phyloP scores from a whole-genome alignment of 2,888 invertebrate species.

The Drosophila peninsularis region DNA sequence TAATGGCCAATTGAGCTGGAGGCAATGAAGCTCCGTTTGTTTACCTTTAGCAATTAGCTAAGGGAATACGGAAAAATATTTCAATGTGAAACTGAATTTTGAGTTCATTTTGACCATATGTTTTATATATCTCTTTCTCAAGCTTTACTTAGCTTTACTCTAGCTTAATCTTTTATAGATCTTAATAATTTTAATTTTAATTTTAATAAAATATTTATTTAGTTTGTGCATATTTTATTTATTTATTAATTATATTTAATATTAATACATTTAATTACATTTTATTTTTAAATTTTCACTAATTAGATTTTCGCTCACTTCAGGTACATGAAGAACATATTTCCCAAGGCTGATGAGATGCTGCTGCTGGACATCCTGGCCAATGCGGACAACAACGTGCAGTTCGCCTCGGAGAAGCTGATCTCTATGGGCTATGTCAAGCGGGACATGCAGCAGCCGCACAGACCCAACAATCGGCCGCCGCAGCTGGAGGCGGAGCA shows the following conservation, averaged over 20 bases:
- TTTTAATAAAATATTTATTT: no score
- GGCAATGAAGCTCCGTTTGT: not conserved
- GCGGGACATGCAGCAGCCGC: conserved; percentile 89
- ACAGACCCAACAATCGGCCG: conserved; percentile 86
- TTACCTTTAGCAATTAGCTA: not conserved
- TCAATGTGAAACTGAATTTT: no score
- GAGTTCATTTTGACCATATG: not conserved
- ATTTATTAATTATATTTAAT: no score
- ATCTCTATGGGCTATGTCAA: conserved; percentile 93
- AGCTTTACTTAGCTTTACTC: not conserved
- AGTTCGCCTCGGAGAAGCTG: conserved; percentile 93
- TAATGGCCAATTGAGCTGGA: conserved; percentile 23
- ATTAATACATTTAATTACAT: no score
- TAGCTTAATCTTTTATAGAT: not conserved
- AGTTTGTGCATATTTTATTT: no score
- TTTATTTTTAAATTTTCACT: no score
- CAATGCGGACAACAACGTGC: conserved; percentile 95
- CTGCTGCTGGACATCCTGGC: conserved; percentile 92
- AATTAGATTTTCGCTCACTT: not conserved
- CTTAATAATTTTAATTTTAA: no score
- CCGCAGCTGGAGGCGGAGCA: conserved; percentile 59
- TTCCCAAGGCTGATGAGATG: conserved; percentile 95
- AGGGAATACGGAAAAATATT: no score
- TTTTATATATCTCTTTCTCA: not conserved
- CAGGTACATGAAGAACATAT: conserved; percentile 95